Percentiles rank a stretch among this genome's conserved stretches.
Conservation (phyloP, 1,140 invertebrate genomes). For the Dendrolimus punctatus region DNA sequence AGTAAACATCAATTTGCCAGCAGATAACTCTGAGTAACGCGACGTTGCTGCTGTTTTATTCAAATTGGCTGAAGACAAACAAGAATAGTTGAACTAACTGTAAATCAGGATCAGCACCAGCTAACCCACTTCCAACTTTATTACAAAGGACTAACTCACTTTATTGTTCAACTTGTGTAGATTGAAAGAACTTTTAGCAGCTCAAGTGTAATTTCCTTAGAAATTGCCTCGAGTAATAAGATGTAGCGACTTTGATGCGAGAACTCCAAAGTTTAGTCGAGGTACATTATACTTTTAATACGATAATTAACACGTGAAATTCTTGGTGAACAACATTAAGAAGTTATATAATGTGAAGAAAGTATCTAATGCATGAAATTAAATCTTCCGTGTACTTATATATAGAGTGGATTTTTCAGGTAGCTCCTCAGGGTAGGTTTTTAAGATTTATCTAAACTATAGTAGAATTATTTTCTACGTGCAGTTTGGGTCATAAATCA, state of each 20-base stretch:
- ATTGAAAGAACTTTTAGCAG: conserved; percentile 27
- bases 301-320: no score
- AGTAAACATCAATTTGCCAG: not conserved
- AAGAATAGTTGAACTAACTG: conserved; percentile 28
- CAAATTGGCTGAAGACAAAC: conserved; percentile 37
- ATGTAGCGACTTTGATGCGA: conserved; percentile 6
- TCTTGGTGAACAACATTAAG: no score
- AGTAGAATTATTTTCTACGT: no score
- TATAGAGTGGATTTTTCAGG: no score
- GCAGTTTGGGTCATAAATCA: no score
- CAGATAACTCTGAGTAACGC: conserved; percentile 7
- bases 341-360: no score
- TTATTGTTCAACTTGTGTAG: conserved; percentile 17
- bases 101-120: conserved; percentile 17
- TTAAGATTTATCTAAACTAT: no score
- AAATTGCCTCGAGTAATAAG: conserved; percentile 17
- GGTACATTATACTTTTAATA: no score
- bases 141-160: conserved; percentile 12
- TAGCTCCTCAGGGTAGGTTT: no score
- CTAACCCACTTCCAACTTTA: conserved; percentile 9
- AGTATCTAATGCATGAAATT: no score
- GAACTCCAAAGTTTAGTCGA: no score
- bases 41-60: conserved; percentile 17
- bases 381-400: no score
- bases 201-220: conserved; percentile 31